Conservation (phyloP, 2,888 invertebrate genomes). For the Graphium colonna region DNA sequence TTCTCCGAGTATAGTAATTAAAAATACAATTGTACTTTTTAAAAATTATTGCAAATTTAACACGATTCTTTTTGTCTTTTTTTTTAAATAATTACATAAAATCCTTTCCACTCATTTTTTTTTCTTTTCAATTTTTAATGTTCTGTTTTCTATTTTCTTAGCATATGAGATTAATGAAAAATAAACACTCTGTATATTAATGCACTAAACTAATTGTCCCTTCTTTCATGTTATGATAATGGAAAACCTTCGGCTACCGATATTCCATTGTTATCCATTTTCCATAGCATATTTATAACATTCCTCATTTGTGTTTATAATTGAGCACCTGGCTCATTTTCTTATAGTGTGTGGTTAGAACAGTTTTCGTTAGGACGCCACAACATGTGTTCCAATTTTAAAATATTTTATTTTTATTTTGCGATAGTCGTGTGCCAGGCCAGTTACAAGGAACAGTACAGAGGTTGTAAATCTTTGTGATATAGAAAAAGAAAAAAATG, state of each 20-base stretch:
- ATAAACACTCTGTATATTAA: slow-evolving; percentile 5
- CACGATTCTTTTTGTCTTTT: too few relatives aligned
- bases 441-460: slow-evolving; percentile 63
- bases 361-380: background rate
- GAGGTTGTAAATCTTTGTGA: slow-evolving; percentile 42
- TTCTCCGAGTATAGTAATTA: too few relatives aligned
- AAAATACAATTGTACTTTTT: too few relatives aligned
- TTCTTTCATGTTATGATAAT: slow-evolving; percentile 17
- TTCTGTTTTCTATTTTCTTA: too few relatives aligned
- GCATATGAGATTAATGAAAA: too few relatives aligned
- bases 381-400: slow-evolving; percentile 28
- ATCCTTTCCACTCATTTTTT: too few relatives aligned
- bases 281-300: slow-evolving; percentile 10
- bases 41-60: too few relatives aligned
- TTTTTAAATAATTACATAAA: too few relatives aligned
- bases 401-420: slow-evolving; percentile 29
- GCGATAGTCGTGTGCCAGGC: slow-evolving; percentile 37
- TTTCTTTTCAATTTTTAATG: too few relatives aligned
- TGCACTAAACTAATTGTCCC: background rate
- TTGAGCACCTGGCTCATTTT: slow-evolving; percentile 5
- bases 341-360: background rate
- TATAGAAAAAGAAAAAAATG: background rate
- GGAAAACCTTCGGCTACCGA: slow-evolving; percentile 3
- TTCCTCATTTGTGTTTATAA: slow-evolving; percentile 15
- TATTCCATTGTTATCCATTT: slow-evolving; percentile 17